Conservation (phyloP, 2,113 vertebrate genomes). For the Zingel zingel region DNA sequence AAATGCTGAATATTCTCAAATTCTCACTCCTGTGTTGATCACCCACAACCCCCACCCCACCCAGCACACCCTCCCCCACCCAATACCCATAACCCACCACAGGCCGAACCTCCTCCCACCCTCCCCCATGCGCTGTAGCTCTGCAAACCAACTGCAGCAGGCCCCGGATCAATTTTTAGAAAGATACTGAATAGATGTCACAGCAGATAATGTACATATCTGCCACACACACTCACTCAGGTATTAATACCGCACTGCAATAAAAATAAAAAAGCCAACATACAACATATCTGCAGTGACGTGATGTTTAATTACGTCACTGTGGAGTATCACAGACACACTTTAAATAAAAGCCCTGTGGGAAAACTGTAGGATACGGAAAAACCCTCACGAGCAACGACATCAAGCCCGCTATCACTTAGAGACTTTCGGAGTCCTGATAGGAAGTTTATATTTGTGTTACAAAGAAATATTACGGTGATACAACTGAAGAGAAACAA, state of each 20-base stretch:
- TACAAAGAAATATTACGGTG: not conserved
- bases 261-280: not conserved
- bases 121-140: slow-evolving; percentile 41
- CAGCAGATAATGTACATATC: slow-evolving; percentile 17
- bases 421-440: not conserved
- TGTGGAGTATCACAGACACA: not conserved
- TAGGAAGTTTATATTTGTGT: not conserved
- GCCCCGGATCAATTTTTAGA: slow-evolving; percentile 68
- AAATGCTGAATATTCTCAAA: slow-evolving; percentile 63
- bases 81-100: slow-evolving; percentile 47
- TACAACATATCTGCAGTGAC: not conserved
- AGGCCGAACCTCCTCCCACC: slow-evolving; percentile 11
- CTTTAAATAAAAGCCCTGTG: not conserved
- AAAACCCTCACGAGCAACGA: slow-evolving; percentile 11
- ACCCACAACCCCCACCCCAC: slow-evolving; percentile 53
- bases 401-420: not conserved
- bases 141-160: slow-evolving; percentile 71
- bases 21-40: slow-evolving; percentile 60
- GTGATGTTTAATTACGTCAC: slow-evolving; percentile 13
- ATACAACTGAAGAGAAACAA: not conserved
- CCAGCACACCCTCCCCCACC: slow-evolving; percentile 41
- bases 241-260: not conserved
- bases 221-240: not conserved
- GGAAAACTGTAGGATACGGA: slow-evolving; percentile 7
- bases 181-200: slow-evolving; percentile 55